These are phyloP conservation scores for Chrysomela aeneicollis DNA, from an alignment of 2,888 invertebrate species.

Conservation along the genomic window DNA sequence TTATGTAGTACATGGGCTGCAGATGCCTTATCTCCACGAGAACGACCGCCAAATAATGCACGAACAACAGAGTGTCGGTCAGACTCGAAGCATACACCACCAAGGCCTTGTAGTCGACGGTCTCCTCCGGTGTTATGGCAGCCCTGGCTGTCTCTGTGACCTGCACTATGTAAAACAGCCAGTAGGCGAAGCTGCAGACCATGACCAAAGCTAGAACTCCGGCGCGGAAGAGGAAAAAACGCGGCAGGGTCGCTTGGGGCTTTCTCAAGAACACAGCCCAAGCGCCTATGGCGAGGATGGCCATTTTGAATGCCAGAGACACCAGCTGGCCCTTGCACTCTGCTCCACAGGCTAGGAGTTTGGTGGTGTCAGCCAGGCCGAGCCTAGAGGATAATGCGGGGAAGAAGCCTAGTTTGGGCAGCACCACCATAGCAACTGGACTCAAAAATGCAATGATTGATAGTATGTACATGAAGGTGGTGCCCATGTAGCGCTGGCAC, in stretches of 20 bases:
- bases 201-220: slow-evolving; percentile 88
- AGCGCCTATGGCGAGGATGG: slow-evolving; percentile 86
- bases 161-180: slow-evolving; percentile 97
- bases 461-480: slow-evolving; percentile 79
- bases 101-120: slow-evolving; percentile 84
- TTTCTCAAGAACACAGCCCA: slow-evolving; percentile 92
- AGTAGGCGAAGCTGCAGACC: slow-evolving; percentile 94
- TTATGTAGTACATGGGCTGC: slow-evolving; percentile 88
- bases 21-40: slow-evolving; percentile 92
- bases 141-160: slow-evolving; percentile 83
- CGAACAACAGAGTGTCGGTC: slow-evolving; percentile 91
- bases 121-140: slow-evolving; percentile 80
- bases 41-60: slow-evolving; percentile 93
- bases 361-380: slow-evolving; percentile 73
- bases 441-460: slow-evolving; percentile 87
- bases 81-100: slow-evolving; percentile 93
- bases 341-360: slow-evolving; percentile 84
- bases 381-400: slow-evolving; percentile 76
- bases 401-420: slow-evolving; percentile 89
- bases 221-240: slow-evolving; percentile 90
- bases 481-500: slow-evolving; percentile 85
- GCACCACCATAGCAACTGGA: slow-evolving; percentile 92
- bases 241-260: slow-evolving; percentile 86
- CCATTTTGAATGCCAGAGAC: slow-evolving; percentile 89
- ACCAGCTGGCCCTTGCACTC: slow-evolving; percentile 95